Evolutionary conservation across 1,140 invertebrate species (phyloP).

Genomic region (Apis cerana): DNA sequence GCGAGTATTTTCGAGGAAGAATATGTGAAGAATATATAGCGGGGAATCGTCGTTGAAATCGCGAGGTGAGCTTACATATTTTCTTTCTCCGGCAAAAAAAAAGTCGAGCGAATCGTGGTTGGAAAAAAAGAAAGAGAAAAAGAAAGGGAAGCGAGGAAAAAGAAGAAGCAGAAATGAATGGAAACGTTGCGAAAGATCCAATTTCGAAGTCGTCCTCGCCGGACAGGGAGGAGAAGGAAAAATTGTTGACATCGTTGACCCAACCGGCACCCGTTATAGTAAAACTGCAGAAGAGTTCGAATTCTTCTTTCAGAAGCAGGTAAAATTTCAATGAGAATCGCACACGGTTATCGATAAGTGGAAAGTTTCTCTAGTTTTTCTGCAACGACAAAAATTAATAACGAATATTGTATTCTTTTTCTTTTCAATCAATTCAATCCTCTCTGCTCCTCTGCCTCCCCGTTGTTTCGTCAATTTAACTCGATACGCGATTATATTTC

Average conservation of each 20-base stretch:
- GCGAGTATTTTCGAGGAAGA: neutral
- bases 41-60: too few species aligned
- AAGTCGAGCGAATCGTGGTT: too few species aligned
- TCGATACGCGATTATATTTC: neutral
- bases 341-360: neutral
- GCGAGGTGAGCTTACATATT: too few species aligned
- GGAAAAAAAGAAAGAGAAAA: too few species aligned
- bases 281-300: conserved; percentile 60
- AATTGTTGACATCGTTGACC: conserved; percentile 57
- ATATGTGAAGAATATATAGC: neutral
- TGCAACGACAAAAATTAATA: conserved; percentile 7
- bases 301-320: conserved; percentile 70
- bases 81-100: too few species aligned
- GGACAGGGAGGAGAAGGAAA: conserved; percentile 67
- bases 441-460: too few species aligned
- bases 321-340: conserved; percentile 46
- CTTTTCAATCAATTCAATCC: neutral
- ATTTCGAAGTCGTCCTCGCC: conserved; percentile 43
- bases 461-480: neutral
- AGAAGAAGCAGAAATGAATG: conserved; percentile 53
- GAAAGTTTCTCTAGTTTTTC: neutral
- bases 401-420: too few species aligned
- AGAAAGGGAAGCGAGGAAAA: neutral
- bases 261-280: conserved; percentile 62
- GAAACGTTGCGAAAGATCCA: conserved; percentile 51